A percentile compares a stretch with the other conserved stretches of the same genome.
Evolutionary conservation across 1,140 invertebrate species (phyloP).

Genomic region (Brachionus rotundiformis): DNA sequence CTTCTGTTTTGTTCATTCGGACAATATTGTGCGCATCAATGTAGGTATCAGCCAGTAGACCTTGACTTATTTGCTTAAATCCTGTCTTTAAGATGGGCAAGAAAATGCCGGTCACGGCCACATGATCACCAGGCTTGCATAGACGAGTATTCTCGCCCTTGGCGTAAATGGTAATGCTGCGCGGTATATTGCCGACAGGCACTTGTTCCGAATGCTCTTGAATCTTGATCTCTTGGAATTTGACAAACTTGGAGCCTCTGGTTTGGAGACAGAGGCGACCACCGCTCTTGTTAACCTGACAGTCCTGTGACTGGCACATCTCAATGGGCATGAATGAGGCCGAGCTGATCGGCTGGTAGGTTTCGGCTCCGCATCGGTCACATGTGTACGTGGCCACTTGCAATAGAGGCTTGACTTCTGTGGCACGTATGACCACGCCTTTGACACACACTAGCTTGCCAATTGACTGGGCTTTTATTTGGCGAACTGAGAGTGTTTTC

Average conservation of each 20-base stretch:
- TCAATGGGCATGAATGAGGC: conserved; percentile 80
- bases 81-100: conserved; percentile 69
- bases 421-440: conserved; percentile 91
- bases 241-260: conserved; percentile 93
- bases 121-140: conserved; percentile 89
- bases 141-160: conserved; percentile 86
- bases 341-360: conserved; percentile 80
- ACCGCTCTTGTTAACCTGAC: conserved; percentile 79
- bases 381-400: conserved; percentile 96
- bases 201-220: conserved; percentile 99
- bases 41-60: conserved; percentile 88
- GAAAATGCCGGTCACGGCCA: conserved; percentile 84
- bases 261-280: conserved; percentile 91
- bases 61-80: conserved; percentile 75
- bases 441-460: conserved; percentile 88
- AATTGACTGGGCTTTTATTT: conserved; percentile 86
- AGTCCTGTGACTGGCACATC: conserved; percentile 88
- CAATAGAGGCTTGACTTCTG: conserved; percentile 95
- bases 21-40: conserved; percentile 79
- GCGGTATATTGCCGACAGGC: conserved; percentile 93
- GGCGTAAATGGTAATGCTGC: conserved; percentile 84
- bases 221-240: conserved; percentile 96
- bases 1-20: conserved; percentile 72
- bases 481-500: conserved; percentile 82
- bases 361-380: conserved; percentile 95